Conservation (phyloP, 2,888 invertebrate genomes). For the Cerastis leucographa region DNA sequence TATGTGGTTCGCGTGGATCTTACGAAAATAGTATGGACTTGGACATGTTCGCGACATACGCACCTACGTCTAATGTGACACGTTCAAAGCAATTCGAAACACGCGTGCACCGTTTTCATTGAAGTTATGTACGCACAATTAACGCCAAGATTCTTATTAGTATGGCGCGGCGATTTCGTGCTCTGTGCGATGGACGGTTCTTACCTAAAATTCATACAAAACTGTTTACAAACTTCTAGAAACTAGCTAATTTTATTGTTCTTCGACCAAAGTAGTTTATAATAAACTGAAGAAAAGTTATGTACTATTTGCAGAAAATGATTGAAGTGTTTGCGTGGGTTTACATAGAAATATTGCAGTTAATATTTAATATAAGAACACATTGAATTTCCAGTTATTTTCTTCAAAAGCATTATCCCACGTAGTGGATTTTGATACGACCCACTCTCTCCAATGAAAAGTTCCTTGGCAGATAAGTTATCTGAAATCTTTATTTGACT, state of each 20-base stretch:
- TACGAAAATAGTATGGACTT: neutral
- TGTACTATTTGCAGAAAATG: neutral
- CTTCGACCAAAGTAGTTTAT: slow-evolving; percentile 17
- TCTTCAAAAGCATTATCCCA: neutral
- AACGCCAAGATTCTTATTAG: neutral
- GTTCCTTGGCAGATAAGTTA: neutral
- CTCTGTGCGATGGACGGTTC: neutral
- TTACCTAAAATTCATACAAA: slow-evolving; percentile 39
- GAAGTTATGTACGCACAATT: neutral
- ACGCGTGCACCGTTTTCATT: neutral
- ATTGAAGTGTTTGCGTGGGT: slow-evolving; percentile 5
- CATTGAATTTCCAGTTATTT: neutral
- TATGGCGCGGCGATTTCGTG: neutral
- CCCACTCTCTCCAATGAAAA: neutral
- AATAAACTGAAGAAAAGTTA: slow-evolving; percentile 2
- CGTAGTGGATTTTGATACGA: neutral
- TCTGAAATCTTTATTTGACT: neutral
- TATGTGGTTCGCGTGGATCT: neutral
- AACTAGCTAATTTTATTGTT: slow-evolving; percentile 34
- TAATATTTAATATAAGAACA: neutral
- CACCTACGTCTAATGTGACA: neutral
- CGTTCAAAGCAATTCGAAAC: neutral
- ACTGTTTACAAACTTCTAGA: slow-evolving; percentile 34
- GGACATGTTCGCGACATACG: neutral
- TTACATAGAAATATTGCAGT: neutral